Percentiles rank a stretch among this genome's conserved stretches.
Conservation (phyloP, 2,797 vertebrate species). For the Malurus leucopterus region DNA sequence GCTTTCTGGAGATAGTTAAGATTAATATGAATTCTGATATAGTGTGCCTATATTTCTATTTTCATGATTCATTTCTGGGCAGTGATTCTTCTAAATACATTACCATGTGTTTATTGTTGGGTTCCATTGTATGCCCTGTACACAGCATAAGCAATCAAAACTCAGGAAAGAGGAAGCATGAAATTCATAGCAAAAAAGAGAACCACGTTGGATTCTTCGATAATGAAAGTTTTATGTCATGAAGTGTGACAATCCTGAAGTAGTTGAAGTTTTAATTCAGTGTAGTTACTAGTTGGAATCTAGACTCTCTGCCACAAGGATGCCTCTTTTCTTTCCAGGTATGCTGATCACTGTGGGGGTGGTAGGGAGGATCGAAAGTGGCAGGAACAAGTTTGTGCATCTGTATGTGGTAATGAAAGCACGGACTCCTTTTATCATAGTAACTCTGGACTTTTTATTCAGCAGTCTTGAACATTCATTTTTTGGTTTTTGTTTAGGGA, state of each 20-base stretch:
- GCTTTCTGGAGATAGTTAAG: slow-evolving; percentile 1
- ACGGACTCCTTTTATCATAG: slow-evolving; percentile 47
- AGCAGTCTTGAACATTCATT: slow-evolving; percentile 25
- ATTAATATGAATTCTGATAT: slow-evolving; percentile 2
- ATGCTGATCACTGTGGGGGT: background rate
- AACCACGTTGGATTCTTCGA: background rate
- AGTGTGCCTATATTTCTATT: background rate
- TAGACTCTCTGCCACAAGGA: background rate
- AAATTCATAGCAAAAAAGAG: background rate
- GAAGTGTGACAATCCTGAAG: background rate
- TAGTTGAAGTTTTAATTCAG: background rate
- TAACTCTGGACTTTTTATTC: slow-evolving; percentile 54
- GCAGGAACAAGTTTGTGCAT: slow-evolving; percentile 35
- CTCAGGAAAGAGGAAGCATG: background rate
- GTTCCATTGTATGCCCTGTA: background rate
- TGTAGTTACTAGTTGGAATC: background rate
- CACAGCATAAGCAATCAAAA: background rate
- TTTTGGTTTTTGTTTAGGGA: slow-evolving; percentile 40
- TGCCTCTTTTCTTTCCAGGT: background rate
- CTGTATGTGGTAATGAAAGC: slow-evolving; percentile 53
- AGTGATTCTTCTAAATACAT: background rate
- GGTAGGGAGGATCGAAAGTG: slow-evolving; percentile 18
- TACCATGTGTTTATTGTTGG: background rate
- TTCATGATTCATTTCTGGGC: background rate
- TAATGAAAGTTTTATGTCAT: background rate